Percentiles rank a stretch among this genome's conserved stretches.
phyloP scores from a whole-genome alignment of 2,888 invertebrate genomes.

The Choristoneura rosaceana region DNA sequence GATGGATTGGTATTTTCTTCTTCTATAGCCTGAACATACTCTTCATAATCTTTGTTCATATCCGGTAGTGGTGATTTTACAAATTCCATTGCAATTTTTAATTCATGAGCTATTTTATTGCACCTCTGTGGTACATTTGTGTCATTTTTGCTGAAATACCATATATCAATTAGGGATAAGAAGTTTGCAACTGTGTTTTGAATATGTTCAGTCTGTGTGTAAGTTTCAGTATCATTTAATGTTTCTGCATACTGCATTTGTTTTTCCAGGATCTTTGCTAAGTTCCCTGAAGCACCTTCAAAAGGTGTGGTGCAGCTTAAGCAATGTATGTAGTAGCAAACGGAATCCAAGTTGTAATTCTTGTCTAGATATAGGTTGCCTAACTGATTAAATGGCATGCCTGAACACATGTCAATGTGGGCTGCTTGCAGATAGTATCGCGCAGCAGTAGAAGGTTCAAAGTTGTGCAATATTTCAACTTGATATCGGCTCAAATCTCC shows the following conservation, averaged over 20 bases:
- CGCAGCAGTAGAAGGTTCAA: conserved; percentile 89
- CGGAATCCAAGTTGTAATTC: conserved; percentile 94
- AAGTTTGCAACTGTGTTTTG: conserved; percentile 80
- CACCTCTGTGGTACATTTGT: conserved; percentile 88
- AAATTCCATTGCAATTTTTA: conserved; percentile 89
- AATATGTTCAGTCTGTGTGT: conserved; percentile 79
- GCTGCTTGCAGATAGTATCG: conserved; percentile 95
- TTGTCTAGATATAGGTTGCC: conserved; percentile 93
- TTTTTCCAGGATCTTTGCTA: conserved; percentile 90
- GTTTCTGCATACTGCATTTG: conserved; percentile 87
- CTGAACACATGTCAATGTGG: conserved; percentile 90
- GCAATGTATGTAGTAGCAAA: conserved; percentile 96
- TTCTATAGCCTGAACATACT: conserved; percentile 78
- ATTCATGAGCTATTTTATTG: conserved; percentile 88
- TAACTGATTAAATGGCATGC: conserved; percentile 97
- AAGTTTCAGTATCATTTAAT: conserved; percentile 76
- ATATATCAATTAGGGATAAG: conserved; percentile 86
- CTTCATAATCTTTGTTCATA: conserved; percentile 81
- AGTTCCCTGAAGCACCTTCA: conserved; percentile 95
- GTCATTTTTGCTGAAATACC: conserved; percentile 87
- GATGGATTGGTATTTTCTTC: conserved; percentile 83
- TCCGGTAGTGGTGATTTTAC: conserved; percentile 78
- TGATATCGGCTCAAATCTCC: conserved; percentile 96
- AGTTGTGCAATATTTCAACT: conserved; percentile 89
- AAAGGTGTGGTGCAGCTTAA: conserved; percentile 91